These are phyloP conservation scores for Athalia rosae DNA, from an alignment of 2,888 invertebrate genomes.

Conservation along the genomic window DNA sequence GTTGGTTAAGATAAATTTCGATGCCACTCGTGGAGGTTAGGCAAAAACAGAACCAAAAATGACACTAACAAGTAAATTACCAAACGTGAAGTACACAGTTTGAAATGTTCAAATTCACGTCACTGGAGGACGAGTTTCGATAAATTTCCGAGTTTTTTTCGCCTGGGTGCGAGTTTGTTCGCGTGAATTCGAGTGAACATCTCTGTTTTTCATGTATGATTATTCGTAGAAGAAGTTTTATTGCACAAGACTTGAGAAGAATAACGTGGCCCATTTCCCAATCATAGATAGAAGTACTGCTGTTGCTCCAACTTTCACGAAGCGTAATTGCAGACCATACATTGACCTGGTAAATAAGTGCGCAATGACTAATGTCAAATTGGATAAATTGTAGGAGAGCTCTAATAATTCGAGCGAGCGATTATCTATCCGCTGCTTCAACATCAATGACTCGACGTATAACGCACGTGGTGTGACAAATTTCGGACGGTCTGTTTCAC, in stretches of 20 bases:
- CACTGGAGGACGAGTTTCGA: too few relatives aligned
- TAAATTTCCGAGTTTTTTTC: too few relatives aligned
- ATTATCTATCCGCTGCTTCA: too few relatives aligned
- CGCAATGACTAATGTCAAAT: slow-evolving; percentile 17
- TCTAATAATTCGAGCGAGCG: slow-evolving; percentile 11
- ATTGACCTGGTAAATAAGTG: slow-evolving; percentile 30
- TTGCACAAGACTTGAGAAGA: slow-evolving; percentile 16
- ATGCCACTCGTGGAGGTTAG: background rate
- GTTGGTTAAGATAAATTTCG: too few relatives aligned
- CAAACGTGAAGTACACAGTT: too few relatives aligned
- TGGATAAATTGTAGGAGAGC: slow-evolving; percentile 12
- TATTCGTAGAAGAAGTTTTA: background rate
- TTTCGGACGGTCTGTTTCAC: background rate
- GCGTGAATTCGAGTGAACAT: background rate
- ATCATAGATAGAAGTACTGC: background rate
- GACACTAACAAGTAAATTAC: too few relatives aligned
- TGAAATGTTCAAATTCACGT: too few relatives aligned
- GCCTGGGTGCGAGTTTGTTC: too few relatives aligned
- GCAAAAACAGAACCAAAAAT: slow-evolving; percentile 5
- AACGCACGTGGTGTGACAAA: background rate
- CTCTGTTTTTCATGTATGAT: background rate
- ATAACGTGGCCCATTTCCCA: slow-evolving; percentile 28
- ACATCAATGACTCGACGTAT: background rate
- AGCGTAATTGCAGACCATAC: background rate
- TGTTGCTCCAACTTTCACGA: slow-evolving; percentile 19